Conservation (phyloP, 2,888 invertebrate genomes). For the Apotomis turbidana region DNA sequence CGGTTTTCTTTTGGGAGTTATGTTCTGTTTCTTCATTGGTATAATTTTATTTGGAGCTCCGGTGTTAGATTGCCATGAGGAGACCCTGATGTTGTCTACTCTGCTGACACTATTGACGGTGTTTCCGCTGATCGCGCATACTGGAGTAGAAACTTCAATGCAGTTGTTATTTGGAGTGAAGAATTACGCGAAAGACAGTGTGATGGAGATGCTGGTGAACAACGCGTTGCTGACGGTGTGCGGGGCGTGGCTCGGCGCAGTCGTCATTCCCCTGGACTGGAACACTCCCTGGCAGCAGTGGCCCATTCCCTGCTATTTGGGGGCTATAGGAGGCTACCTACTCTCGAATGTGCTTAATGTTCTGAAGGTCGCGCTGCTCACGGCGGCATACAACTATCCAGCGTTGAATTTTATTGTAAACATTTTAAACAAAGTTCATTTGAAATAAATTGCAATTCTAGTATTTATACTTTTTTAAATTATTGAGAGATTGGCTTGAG, state of each 20-base stretch:
- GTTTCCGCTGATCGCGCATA: slow-evolving; percentile 85
- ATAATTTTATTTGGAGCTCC: slow-evolving; percentile 89
- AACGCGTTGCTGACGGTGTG: slow-evolving; percentile 85
- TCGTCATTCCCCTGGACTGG: slow-evolving; percentile 96
- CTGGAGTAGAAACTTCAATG: slow-evolving; percentile 84
- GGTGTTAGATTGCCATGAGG: slow-evolving; percentile 84
- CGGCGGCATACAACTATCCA: slow-evolving; percentile 70
- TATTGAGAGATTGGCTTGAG: slow-evolving; percentile 36
- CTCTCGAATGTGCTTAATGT: slow-evolving; percentile 83
- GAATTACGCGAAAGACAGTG: slow-evolving; percentile 76
- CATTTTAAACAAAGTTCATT: slow-evolving; percentile 60
- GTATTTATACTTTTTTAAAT: slow-evolving; percentile 44
- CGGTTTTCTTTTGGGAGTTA: slow-evolving; percentile 72
- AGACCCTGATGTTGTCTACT: slow-evolving; percentile 87
- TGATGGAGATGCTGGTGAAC: slow-evolving; percentile 83
- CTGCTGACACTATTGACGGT: slow-evolving; percentile 85
- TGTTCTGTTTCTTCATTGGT: slow-evolving; percentile 82
- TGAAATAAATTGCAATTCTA: slow-evolving; percentile 44
- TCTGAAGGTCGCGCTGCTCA: slow-evolving; percentile 68
- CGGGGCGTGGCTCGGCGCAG: slow-evolving; percentile 93
- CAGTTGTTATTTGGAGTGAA: slow-evolving; percentile 81
- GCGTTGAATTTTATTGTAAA: slow-evolving; percentile 62
- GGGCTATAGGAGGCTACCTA: slow-evolving; percentile 86
- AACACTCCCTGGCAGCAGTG: slow-evolving; percentile 94
- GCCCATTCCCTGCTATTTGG: slow-evolving; percentile 89